Conservation (phyloP, 2,888 invertebrate genomes). For the Digitonthophagus gazella region DNA sequence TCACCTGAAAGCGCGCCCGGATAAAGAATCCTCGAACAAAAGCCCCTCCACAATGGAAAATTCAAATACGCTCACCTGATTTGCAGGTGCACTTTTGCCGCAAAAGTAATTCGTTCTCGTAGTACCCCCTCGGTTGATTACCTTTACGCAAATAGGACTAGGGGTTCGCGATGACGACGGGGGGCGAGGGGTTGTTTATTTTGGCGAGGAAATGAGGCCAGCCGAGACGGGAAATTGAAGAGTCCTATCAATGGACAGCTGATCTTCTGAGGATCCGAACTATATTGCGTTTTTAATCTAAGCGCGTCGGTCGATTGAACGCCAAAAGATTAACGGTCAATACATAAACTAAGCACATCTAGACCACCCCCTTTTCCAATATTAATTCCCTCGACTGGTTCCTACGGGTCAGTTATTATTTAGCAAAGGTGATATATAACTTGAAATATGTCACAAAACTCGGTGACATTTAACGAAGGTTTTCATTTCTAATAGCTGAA, state of each 20-base stretch:
- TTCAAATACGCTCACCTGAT: constrained; percentile 14
- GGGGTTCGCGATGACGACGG: background rate
- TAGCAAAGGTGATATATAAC: too few species aligned
- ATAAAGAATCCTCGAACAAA: background rate
- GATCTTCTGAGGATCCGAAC: background rate
- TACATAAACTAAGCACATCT: background rate
- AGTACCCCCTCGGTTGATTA: background rate
- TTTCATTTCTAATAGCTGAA: background rate
- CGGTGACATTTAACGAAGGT: background rate
- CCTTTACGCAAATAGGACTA: background rate
- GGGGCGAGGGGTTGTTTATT: background rate
- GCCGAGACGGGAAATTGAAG: background rate
- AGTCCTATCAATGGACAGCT: background rate
- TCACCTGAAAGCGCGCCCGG: background rate
- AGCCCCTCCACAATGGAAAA: constrained; percentile 5
- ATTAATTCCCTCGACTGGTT: background rate
- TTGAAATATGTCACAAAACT: too few species aligned
- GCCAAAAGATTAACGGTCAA: background rate
- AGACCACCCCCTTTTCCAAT: background rate
- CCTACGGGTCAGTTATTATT: too few species aligned
- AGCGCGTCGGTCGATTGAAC: background rate
- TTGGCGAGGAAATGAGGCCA: background rate
- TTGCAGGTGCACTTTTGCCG: constrained; percentile 1
- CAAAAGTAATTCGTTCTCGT: background rate
- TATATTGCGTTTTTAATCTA: background rate